Conservation (phyloP, 2,888 invertebrate genomes). For the Dicyrtomina minuta region DNA sequence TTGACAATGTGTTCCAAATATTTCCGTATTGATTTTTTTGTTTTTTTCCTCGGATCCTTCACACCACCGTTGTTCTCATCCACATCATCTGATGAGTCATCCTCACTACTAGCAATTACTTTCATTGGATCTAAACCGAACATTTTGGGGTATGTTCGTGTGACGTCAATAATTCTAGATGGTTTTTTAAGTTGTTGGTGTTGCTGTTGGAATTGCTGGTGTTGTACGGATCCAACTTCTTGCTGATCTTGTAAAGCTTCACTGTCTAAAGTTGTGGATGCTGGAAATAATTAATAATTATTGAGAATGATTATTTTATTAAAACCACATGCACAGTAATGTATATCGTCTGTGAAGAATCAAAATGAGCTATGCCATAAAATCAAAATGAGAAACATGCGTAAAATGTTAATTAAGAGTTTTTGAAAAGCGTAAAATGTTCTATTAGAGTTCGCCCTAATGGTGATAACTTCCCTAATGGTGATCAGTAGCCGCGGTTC, state of each 20-base stretch:
- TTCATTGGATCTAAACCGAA: slow-evolving; percentile 36
- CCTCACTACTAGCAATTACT: slow-evolving; percentile 27
- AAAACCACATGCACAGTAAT: too few relatives aligned
- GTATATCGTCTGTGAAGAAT: too few relatives aligned
- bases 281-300: too few relatives aligned
- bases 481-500: too few relatives aligned
- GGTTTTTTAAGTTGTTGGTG: neutral
- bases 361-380: too few relatives aligned
- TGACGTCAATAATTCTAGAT: slow-evolving; percentile 21
- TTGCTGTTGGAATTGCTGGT: too few relatives aligned
- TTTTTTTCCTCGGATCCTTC: slow-evolving; percentile 18
- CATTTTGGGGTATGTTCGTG: slow-evolving; percentile 25
- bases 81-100: slow-evolving; percentile 16
- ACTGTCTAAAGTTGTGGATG: slow-evolving; percentile 11
- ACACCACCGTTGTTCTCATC: neutral
- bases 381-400: too few relatives aligned
- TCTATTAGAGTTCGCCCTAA: too few relatives aligned
- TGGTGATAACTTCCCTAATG: too few relatives aligned
- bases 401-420: too few relatives aligned
- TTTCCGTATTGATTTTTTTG: slow-evolving; percentile 22
- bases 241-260: neutral
- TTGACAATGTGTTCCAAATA: slow-evolving; percentile 17
- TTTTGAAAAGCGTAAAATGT: too few relatives aligned
- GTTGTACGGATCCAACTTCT: neutral
- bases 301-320: too few relatives aligned